Conservation (phyloP, 2,888 invertebrate genomes). For the Altica lythri region DNA sequence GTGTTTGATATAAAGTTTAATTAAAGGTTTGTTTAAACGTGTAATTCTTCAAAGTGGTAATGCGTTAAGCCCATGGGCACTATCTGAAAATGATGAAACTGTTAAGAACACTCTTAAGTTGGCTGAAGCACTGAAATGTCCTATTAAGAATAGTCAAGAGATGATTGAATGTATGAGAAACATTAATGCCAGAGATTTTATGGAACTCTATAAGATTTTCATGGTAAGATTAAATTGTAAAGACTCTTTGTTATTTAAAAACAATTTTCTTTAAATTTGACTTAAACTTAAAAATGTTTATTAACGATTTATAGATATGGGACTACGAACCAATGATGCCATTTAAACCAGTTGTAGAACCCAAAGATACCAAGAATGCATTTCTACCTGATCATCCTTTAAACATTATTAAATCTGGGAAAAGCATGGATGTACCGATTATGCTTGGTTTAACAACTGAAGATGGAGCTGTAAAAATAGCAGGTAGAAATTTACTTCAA, state of each 20-base stretch:
- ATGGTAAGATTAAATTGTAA: constrained; percentile 63
- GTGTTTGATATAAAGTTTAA: not conserved
- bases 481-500: constrained; percentile 54
- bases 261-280: not conserved
- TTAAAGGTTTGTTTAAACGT: constrained; percentile 69
- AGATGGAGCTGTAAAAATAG: constrained; percentile 73
- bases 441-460: constrained; percentile 74
- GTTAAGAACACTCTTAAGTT: constrained; percentile 64
- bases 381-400: constrained; percentile 71
- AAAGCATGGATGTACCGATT: constrained; percentile 66
- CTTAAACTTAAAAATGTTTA: not conserved
- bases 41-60: constrained; percentile 79
- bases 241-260: too few species aligned
- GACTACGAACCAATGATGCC: constrained; percentile 81
- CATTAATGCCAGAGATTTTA: constrained; percentile 66
- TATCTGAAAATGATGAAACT: constrained; percentile 62
- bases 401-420: constrained; percentile 58
- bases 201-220: constrained; percentile 67
- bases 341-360: constrained; percentile 78
- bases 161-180: constrained; percentile 67
- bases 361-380: constrained; percentile 64
- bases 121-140: constrained; percentile 66
- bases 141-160: constrained; percentile 57
- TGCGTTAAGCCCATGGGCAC: constrained; percentile 58
- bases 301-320: constrained; percentile 51